Percentiles rank a stretch among this genome's conserved stretches.
Conservation (phyloP, 2,888 invertebrate species). For the Phalangium opilio region DNA sequence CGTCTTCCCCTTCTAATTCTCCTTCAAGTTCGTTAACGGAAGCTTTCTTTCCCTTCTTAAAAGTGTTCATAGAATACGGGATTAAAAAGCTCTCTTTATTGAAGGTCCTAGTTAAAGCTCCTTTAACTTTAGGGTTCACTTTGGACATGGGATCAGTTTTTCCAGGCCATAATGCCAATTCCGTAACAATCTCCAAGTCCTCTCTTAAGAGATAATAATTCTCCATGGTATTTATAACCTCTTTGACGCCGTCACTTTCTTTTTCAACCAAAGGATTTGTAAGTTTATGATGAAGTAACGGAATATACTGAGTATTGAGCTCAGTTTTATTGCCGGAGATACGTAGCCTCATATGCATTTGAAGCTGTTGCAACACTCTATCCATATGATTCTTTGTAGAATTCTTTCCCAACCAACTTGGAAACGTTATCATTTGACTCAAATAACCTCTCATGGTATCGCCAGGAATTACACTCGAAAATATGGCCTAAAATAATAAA, state of each 20-base stretch:
- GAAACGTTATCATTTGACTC: conserved; percentile 68
- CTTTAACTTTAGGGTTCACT: conserved; percentile 43
- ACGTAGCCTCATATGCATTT: conserved; percentile 63
- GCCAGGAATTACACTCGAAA: conserved; percentile 80
- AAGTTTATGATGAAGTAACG: conserved; percentile 55
- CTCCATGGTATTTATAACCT: conserved; percentile 55
- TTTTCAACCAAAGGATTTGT: conserved; percentile 54
- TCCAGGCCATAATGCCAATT: conserved; percentile 70
- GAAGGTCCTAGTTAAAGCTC: conserved; percentile 79
- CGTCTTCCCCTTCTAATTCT: conserved; percentile 6
- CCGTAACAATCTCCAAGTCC: conserved; percentile 75
- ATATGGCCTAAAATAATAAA: conserved; percentile 48
- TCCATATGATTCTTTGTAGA: conserved; percentile 66
- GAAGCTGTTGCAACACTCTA: conserved; percentile 64
- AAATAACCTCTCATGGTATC: conserved; percentile 64
- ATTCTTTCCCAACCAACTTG: conserved; percentile 90
- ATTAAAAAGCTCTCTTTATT: conserved; percentile 66
- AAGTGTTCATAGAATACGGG: conserved; percentile 47
- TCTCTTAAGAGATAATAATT: conserved; percentile 74
- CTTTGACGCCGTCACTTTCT: conserved; percentile 52
- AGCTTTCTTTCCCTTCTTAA: conserved; percentile 23
- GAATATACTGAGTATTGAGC: conserved; percentile 75
- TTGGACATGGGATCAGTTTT: conserved; percentile 56
- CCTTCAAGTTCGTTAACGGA: conserved; percentile 5
- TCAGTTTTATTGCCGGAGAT: conserved; percentile 65